These are phyloP conservation scores for Chromoteleia sp. DNA, from an alignment of 2,888 invertebrate species.

Conservation along the genomic window DNA sequence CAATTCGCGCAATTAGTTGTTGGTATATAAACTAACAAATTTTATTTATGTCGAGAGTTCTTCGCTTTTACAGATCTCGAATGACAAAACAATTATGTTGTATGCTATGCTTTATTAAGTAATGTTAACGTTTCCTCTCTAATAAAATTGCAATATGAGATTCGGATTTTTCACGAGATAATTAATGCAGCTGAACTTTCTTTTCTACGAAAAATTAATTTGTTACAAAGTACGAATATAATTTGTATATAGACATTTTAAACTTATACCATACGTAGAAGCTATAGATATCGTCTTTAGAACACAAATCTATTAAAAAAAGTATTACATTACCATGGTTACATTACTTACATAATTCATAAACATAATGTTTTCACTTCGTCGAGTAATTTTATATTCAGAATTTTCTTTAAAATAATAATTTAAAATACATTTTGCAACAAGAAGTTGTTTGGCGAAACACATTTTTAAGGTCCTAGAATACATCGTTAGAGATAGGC, in stretches of 20 bases:
- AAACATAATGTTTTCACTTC: no score
- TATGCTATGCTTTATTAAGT: background rate
- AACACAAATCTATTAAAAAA: background rate
- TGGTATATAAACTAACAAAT: background rate
- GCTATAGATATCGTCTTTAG: no score
- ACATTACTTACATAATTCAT: conserved; percentile 3
- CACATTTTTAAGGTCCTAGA: no score
- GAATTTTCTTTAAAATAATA: no score
- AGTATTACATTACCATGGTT: conserved; percentile 5
- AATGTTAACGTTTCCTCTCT: background rate
- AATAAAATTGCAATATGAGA: background rate
- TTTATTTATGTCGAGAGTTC: no score
- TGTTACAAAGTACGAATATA: background rate
- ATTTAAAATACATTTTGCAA: no score
- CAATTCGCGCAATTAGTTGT: no score
- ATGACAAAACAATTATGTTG: background rate
- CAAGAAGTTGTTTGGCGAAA: no score
- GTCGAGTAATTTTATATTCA: no score
- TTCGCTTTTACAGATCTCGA: background rate
- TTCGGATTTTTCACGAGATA: conserved; percentile 1
- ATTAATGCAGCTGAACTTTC: background rate
- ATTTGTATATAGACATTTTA: no score
- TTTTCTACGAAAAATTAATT: conserved; percentile 9
- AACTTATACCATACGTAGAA: no score
- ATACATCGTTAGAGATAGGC: no score